A percentile compares a stretch with the other conserved stretches of the same genome.
These are phyloP conservation scores for Drosophila lutescens DNA, from an alignment of 2,888 invertebrate species.

Conservation along the genomic window DNA sequence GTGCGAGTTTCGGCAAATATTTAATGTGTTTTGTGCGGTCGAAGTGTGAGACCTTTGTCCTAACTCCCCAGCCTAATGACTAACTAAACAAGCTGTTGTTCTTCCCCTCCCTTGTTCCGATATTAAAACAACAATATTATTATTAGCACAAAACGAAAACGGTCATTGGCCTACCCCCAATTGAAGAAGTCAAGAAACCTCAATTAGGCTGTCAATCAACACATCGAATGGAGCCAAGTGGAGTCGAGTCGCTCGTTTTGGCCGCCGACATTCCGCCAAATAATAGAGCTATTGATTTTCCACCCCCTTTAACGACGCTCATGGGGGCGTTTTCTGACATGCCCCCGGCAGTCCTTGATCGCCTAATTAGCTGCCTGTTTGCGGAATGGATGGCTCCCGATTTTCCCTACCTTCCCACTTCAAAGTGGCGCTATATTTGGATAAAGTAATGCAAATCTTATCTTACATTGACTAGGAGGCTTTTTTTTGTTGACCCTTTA, in stretches of 20 bases:
- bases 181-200: constrained; percentile 67
- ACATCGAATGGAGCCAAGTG: constrained; percentile 46
- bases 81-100: constrained; percentile 41
- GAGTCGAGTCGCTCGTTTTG: constrained; percentile 12
- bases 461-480: not conserved
- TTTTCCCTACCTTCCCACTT: not conserved
- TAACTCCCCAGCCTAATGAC: constrained; percentile 32
- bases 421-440: not conserved
- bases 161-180: constrained; percentile 60
- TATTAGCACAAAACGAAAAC: constrained; percentile 56
- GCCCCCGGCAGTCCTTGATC: constrained; percentile 55
- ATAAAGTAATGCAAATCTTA: constrained; percentile 16
- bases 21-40: constrained; percentile 47
- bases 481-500: too few relatives aligned
- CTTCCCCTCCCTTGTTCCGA: constrained; percentile 1
- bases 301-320: constrained; percentile 48
- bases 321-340: constrained; percentile 47
- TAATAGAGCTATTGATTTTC: constrained; percentile 76
- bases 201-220: constrained; percentile 76
- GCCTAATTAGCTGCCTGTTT: constrained; percentile 60
- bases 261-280: constrained; percentile 45
- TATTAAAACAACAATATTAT: constrained; percentile 64
- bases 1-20: constrained; percentile 70
- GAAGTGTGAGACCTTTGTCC: constrained; percentile 4
- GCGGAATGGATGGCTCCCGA: constrained; percentile 24